Evolutionary conservation across 1,140 invertebrate species (phyloP), one percentile per base, ranked within the genome.

Genomic region (Subanguina moxae): DNA sequence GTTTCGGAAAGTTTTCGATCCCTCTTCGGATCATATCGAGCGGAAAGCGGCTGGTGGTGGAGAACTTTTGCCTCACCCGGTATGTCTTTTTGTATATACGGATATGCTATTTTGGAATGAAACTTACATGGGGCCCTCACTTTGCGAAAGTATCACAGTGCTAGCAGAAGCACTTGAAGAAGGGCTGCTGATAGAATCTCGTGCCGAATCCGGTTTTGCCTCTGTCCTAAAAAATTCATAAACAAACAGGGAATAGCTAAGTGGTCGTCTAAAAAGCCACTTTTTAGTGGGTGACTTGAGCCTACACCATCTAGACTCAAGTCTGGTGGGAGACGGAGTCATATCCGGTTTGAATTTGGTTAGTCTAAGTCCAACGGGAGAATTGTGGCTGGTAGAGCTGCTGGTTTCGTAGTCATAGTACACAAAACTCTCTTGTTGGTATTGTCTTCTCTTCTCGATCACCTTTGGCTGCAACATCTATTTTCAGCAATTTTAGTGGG

Each of bases 381-480:
- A 38, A 38, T 11, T 38, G 32, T 38, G 32, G 32, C 32, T 11
- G 11, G 32, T 38, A 11, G 32, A 38, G 32, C 11, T 38, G 32
- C 11, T 38, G 11, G 57, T 28, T 8, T 19, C 11, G 21, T 32
- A n/a, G 38, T 59, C 5, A 59, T 59, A 5, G 23, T 57, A 27
- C 17, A 11, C 17, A 0, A 59, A 15, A 32, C 27, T 11, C 19
- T 32, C 7, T 28, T 57, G 17, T 28, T 67, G 57, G 23, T 67
- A 67, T 62, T 62, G 38, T 45, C 65, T 48, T 7, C 57, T 48
- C 27, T 67, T 67, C 43, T 67, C 56, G 23, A 67, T 45, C 5
- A 67, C 32, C 56, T 59, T 38, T 38, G 32, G 32, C 32, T 38
- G 32, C 32, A 7, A 25, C 62, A 25, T 62, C 13, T 23, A 15